Base-by-base conservation (phyloP, 2,888 invertebrate genomes). In the Napeogenes inachia region DNA sequence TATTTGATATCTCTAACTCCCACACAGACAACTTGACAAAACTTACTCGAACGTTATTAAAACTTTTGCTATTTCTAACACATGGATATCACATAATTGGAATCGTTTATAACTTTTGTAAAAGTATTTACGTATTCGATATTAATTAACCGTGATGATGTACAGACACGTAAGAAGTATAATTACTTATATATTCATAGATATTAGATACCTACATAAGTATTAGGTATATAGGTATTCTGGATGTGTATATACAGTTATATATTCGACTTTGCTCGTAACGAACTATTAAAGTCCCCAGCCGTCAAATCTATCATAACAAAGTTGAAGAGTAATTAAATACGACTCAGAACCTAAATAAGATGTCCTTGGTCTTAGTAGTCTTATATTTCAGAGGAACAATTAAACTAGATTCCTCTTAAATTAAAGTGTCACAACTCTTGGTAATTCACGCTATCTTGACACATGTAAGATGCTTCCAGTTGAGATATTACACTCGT, bases 371-470 rank as follows among this genome's bases (percentile, higher is more conserved):
- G 72, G 68, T 64, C 71, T 81, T 68, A 67, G 21, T 21, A 73
- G 77, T 71, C 78, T 50, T 75, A 78, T 82, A 81, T 77, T 75
- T 73, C 71, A 71, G 69, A 64, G 65, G 66, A 64, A 70, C 82
- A 83, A 84, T 86, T 85, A 82, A 80, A 80, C 72, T 73, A 78
- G 74, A 80, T 78, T 77, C 78, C 80, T 75, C 71, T 79, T 75
- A 81, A 85, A 85, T 86, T 78, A 84, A 85, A 86, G 78, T 84
- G 81, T 77, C 75, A 72, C 76, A 77, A 74, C 69, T 74, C 70
- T 70, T 70, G 57, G 64, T 59, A 60, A 63, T 64, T 65, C 61
- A 61, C 53, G 61, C 60, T 61, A 60, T 56, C 50, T 58, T 54
- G 47, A 57, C 60, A 60, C 46, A 58, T 56, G 38, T 13, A 45